Percentiles rank a stretch among this genome's conserved stretches.
Conservation (phyloP, 2,888 invertebrate species). For the Deroplatys truncata region DNA sequence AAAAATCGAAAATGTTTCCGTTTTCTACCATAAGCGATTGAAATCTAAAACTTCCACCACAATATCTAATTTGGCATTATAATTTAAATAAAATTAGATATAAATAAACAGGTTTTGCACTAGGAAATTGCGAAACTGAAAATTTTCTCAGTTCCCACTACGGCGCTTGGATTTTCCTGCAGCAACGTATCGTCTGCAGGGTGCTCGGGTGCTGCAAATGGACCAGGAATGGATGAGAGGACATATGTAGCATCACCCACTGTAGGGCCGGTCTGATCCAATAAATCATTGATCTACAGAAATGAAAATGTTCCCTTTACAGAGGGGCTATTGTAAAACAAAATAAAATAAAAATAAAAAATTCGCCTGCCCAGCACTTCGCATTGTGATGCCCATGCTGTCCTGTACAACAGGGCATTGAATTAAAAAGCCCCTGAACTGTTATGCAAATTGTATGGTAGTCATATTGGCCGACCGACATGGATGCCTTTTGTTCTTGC, state of each 20-base stretch:
- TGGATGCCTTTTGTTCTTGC: not conserved
- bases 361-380: not conserved
- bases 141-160: too few relatives aligned
- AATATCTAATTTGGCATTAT: too few relatives aligned
- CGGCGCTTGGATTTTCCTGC: not conserved
- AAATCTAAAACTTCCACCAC: too few relatives aligned
- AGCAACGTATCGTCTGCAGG: not conserved
- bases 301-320: not conserved
- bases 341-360: not conserved
- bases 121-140: too few relatives aligned
- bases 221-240: not conserved
- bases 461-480: not conserved
- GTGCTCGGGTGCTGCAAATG: not conserved
- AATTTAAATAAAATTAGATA: too few relatives aligned
- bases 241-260: conserved; percentile 9
- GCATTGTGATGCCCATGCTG: not conserved
- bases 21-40: too few relatives aligned
- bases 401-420: not conserved
- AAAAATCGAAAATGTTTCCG: too few relatives aligned
- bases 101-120: too few relatives aligned
- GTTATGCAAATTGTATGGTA: not conserved
- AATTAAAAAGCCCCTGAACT: not conserved
- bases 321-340: not conserved
- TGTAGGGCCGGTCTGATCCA: not conserved
- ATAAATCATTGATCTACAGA: conserved; percentile 12